A percentile compares a stretch with the other conserved stretches of the same genome.
Conservation (phyloP, 1,140 invertebrate genomes). For the Leguminivora glycinivorella region DNA sequence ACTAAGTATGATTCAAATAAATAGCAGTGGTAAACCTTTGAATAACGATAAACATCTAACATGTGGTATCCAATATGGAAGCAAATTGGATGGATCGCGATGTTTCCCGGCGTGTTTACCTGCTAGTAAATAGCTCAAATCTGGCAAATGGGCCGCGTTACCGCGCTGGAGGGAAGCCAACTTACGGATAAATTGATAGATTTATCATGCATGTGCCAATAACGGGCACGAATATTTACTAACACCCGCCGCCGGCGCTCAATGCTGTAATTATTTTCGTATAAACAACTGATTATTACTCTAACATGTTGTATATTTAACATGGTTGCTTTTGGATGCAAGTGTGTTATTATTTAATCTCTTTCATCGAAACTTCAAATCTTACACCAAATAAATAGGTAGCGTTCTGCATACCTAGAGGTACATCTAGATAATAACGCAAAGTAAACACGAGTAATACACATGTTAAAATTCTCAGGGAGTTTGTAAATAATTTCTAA, state of each 20-base stretch:
- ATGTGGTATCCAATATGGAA: background rate
- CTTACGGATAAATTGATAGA: slow-evolving; percentile 9
- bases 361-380: too few relatives aligned
- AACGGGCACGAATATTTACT: background rate
- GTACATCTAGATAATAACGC: too few relatives aligned
- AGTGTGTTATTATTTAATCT: too few relatives aligned
- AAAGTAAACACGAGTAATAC: background rate
- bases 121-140: slow-evolving; percentile 3
- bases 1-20: too few relatives aligned
- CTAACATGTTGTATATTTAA: background rate
- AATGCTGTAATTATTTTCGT: background rate
- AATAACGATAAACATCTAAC: too few relatives aligned
- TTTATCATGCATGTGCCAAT: slow-evolving; percentile 12
- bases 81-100: background rate
- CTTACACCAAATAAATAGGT: too few relatives aligned
- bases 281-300: slow-evolving; percentile 2
- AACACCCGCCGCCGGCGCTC: background rate
- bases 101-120: slow-evolving; percentile 4
- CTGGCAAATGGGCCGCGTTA: background rate
- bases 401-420: too few relatives aligned
- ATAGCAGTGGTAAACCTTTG: too few relatives aligned
- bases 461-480: background rate
- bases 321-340: too few relatives aligned
- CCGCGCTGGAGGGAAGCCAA: background rate
- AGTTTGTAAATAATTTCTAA: background rate